Evolutionary conservation across 2,113 vertebrate genomes (phyloP).

Genomic region (Potamarius usumacintae): DNA sequence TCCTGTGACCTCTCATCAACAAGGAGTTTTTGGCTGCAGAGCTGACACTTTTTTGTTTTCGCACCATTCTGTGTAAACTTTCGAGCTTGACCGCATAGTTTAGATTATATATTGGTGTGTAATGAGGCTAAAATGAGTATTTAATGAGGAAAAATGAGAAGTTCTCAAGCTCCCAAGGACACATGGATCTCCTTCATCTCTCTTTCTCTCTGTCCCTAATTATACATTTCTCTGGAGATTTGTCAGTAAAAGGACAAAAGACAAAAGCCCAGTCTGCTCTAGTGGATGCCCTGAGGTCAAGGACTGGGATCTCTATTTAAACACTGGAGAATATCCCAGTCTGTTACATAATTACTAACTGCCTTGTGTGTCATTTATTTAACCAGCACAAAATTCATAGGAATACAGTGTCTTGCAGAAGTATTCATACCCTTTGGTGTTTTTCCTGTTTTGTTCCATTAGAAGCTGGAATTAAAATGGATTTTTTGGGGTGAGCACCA

Average conservation of each 20-base stretch:
- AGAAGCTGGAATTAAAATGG: no score
- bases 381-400: neutral
- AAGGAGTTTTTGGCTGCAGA: neutral
- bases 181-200: neutral
- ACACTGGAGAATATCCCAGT: constrained; percentile 9
- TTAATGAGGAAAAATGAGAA: neutral
- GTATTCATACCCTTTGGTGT: no score
- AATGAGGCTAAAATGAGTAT: neutral
- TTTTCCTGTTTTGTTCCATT: no score
- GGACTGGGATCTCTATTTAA: constrained; percentile 32
- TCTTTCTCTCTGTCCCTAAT: constrained; percentile 11
- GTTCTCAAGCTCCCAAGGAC: neutral
- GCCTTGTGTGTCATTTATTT: neutral
- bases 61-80: neutral
- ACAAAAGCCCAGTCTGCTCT: constrained; percentile 10
- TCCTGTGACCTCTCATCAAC: neutral
- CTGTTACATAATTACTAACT: neutral
- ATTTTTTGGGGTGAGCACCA: no score
- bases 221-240: constrained; percentile 1
- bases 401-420: no score
- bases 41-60: neutral
- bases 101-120: neutral
- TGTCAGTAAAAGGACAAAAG: constrained; percentile 15
- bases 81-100: neutral
- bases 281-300: constrained; percentile 31